These are phyloP conservation scores for Buathra laborator DNA, from an alignment of 2,888 invertebrate species.

Conservation along the genomic window DNA sequence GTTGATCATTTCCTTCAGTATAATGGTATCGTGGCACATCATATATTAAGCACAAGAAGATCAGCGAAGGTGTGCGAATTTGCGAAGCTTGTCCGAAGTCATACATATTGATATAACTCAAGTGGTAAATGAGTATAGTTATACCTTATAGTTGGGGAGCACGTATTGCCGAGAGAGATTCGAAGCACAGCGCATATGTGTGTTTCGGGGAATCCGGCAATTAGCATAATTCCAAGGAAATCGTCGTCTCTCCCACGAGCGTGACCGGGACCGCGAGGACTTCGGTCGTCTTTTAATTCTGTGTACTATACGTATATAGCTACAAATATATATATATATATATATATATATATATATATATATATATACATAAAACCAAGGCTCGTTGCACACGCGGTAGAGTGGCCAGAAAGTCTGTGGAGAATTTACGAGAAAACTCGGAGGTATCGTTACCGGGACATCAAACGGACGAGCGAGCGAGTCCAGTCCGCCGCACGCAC, in stretches of 20 bases:
- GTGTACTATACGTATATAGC: slow-evolving; percentile 49
- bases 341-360: slow-evolving; percentile 23
- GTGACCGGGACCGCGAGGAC: slow-evolving; percentile 68
- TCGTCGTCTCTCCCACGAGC: slow-evolving; percentile 80
- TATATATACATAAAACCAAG: slow-evolving; percentile 47
- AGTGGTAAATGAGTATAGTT: not conserved
- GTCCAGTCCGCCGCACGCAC: slow-evolving; percentile 61
- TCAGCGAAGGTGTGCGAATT: not conserved
- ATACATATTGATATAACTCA: slow-evolving; percentile 33
- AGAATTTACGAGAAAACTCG: slow-evolving; percentile 79
- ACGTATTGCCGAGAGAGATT: slow-evolving; percentile 37
- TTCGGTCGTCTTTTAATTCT: slow-evolving; percentile 62
- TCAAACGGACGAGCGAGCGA: slow-evolving; percentile 72
- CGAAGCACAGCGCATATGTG: slow-evolving; percentile 47
- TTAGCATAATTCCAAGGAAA: slow-evolving; percentile 84
- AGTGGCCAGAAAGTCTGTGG: slow-evolving; percentile 62
- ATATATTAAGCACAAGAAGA: not conserved
- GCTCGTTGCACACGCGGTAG: slow-evolving; percentile 61
- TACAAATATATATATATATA: slow-evolving; percentile 22
- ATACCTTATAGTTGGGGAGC: slow-evolving; percentile 7
- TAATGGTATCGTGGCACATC: not conserved
- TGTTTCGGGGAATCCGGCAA: slow-evolving; percentile 79
- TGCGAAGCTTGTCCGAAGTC: slow-evolving; percentile 26
- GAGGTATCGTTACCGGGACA: slow-evolving; percentile 75
- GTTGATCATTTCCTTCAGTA: not conserved